Base-by-base conservation (phyloP, 2,113 vertebrate species). In the Passer montanus region DNA sequence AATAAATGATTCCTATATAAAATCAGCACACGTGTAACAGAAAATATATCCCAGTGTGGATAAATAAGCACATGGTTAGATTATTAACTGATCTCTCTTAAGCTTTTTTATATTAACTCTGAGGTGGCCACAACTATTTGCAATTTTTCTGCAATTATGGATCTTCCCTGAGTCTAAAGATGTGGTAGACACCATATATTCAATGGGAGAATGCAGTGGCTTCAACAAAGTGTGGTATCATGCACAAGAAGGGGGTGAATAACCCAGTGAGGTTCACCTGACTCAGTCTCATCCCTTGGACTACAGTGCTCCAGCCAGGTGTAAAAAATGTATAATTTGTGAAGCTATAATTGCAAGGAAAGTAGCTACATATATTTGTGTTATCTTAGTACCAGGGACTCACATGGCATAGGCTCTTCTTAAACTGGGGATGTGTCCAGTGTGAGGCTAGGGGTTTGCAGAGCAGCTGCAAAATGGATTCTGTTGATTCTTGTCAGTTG, bases 1-100 rank as follows among this genome's bases (percentile, higher is more conserved):
- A 90, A 50, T 92, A 96, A 97, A 74, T 5, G 10, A 35, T 87
- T 82, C 46, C 41, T 85, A 21, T 90, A 95, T 89, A 79, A 94
- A 96, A 96, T 93, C 89, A 89, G 83, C 81, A 79, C 50, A 84
- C 0, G 0, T 60, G 50, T 87, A 87, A 84, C n/a, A 72, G 55
- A 59, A 53, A 73, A 37, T 88, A 67, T 90, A 63, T 70, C 55
- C 44, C 62, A 79, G 44, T 10, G 17, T 24, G 23, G 69, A 73
- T 88, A 96, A 95, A 72, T 64, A 81, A 86, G 62, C 46, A 50
- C 75, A 68, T 69, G 66, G 59, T 85, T 92, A 77, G 80, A 90
- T 91, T 96, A 84, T 92, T 68, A 93, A 95, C 66, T 79, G 58
- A 60, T 69, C 7, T 84, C 39, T 87, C 73, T 75, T 68, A 91